phyloP scores from a whole-genome alignment of 2,888 invertebrate species.

The Leucophora obtusa region DNA sequence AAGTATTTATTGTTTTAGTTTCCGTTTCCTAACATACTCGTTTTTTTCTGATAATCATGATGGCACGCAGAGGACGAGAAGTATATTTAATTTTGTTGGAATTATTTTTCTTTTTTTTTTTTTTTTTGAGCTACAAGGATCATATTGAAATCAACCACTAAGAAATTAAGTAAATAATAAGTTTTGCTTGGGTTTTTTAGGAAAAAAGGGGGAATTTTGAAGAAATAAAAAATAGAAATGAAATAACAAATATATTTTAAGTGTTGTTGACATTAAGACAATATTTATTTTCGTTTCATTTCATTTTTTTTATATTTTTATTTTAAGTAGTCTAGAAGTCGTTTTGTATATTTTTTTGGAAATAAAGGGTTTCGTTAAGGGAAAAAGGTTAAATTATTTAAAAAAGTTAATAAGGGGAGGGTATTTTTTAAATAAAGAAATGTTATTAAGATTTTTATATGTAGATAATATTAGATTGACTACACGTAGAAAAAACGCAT shows the following conservation, averaged over 20 bases:
- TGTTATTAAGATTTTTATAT: too few species aligned
- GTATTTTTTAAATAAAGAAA: too few species aligned
- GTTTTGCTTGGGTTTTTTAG: neutral
- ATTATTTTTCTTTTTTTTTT: neutral
- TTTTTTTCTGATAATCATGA: neutral
- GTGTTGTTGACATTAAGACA: constrained; percentile 41
- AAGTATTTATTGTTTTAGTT: constrained; percentile 53
- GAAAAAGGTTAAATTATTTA: constrained; percentile 24
- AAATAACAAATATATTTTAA: constrained; percentile 27
- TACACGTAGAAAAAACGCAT: too few species aligned
- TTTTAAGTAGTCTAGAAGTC: constrained; percentile 12
- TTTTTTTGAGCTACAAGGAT: constrained; percentile 5
- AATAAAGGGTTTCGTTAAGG: neutral
- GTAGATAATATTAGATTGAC: too few species aligned
- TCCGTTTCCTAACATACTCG: constrained; percentile 12
- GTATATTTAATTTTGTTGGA: constrained; percentile 2
- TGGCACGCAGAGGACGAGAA: neutral
- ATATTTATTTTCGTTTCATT: constrained; percentile 4
- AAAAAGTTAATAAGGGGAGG: neutral
- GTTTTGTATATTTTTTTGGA: neutral
- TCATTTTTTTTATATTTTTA: neutral
- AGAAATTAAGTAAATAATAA: constrained; percentile 33
- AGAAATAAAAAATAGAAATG: neutral
- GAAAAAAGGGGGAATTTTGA: neutral
- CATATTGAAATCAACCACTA: constrained; percentile 37